These are phyloP conservation scores for Antechinus stuartii DNA, from an alignment of 2,113 vertebrate genomes.

Conservation along the genomic window DNA sequence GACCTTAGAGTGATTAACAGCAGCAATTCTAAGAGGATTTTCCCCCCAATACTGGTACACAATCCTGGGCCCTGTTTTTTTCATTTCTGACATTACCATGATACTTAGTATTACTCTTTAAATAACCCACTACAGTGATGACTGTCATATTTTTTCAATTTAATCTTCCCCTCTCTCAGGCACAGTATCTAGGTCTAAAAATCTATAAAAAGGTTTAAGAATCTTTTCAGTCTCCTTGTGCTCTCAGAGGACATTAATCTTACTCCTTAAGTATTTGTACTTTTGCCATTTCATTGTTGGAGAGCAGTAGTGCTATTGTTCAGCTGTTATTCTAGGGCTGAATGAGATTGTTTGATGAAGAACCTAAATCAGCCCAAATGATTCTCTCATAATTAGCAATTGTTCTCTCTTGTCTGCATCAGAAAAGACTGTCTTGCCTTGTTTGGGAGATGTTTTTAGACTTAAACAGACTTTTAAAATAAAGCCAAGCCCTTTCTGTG, in stretches of 20 bases:
- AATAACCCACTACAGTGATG: constrained; percentile 43
- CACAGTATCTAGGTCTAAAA: constrained; percentile 36
- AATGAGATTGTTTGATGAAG: not conserved
- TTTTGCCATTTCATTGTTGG: not conserved
- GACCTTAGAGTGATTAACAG: constrained; percentile 69
- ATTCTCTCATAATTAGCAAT: constrained; percentile 52
- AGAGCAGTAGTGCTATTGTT: not conserved
- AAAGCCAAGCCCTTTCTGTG: not conserved
- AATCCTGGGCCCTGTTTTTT: constrained; percentile 50
- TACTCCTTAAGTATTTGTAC: constrained; percentile 35
- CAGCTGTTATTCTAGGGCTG: constrained; percentile 24
- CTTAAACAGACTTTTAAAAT: constrained; percentile 1
- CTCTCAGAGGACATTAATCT: constrained; percentile 20
- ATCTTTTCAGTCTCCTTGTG: not conserved
- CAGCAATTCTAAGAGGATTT: not conserved
- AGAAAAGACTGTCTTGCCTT: constrained; percentile 24
- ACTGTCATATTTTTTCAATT: constrained; percentile 10
- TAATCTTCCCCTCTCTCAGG: constrained; percentile 33
- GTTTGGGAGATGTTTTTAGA: not conserved
- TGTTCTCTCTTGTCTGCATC: constrained; percentile 26
- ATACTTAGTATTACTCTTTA: constrained; percentile 45
- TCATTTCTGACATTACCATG: constrained; percentile 33
- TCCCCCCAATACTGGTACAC: not conserved
- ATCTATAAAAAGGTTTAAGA: constrained; percentile 56
- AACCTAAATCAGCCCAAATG: constrained; percentile 39